Base-by-base conservation (phyloP, 2,113 vertebrate species). In the Scomber colias region DNA sequence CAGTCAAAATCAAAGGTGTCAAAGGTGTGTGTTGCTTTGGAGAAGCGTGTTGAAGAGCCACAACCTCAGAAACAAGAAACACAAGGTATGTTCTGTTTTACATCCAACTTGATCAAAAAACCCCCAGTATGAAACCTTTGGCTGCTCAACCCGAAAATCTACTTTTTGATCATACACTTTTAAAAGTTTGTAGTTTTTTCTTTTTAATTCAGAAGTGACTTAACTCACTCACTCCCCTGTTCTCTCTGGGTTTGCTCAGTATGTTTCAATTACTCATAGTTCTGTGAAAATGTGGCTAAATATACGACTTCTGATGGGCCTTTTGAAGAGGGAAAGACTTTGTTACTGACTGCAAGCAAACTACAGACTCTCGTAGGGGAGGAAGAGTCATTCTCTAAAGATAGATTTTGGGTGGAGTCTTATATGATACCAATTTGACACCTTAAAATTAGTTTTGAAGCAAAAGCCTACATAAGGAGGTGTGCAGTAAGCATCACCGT, bases 61-160 rank as follows among this genome's bases (percentile, higher is more conserved):
- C 82, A 90, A 55, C 77, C 88, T 51, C 93, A 84, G 83, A 98
- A 98, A 87, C 95, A 95, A 70, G 70, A 95, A 81, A 94, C 91
- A 10, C 96, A 99, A 96, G 97, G 98, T 98, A 95, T 46, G 27
- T 46, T 44, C 45, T 31, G 14, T 40, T 54, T 75, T 7, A 6
- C 0, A 44, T 15, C 40, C 15, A 1, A 14, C 46, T 11, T 21
- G 8, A 21, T 46, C 11, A 15, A 21, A 21, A 15, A 21, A 56
- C 15, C 10, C 16, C 21, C 17, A 1, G 35, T 2, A 40, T 9
- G 7, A 40, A 40, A 40, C 6, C 6, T 40, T 40, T 9, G 35
- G 35, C 35, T 9, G 9, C 35, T 40, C 35, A 6, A 40, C 35
- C 5, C 35, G 24, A 40, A 31, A 55, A 15, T n/a, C 4, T 3